These are phyloP conservation scores for Meandrina meandrites DNA, from an alignment of 92 coral and sea anemone genomes.

Conservation along the genomic window DNA sequence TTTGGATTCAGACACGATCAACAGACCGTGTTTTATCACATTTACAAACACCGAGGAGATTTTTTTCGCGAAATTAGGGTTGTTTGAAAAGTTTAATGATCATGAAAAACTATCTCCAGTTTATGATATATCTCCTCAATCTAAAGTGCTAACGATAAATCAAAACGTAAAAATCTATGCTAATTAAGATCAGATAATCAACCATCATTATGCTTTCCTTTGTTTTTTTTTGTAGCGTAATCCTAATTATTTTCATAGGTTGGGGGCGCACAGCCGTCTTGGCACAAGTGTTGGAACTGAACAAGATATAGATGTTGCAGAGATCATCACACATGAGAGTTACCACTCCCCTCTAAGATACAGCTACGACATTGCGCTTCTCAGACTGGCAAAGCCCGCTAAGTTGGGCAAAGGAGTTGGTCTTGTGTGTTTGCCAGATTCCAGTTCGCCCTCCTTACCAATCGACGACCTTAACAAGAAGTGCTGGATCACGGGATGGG, in stretches of 20 bases:
- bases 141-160: too few species aligned
- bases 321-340: constrained; percentile 14
- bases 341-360: constrained; percentile 4
- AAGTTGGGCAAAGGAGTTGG: constrained; percentile 18
- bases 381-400: constrained; percentile 34
- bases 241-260: constrained; percentile 3
- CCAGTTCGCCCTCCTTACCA: constrained; percentile 21
- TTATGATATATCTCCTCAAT: too few species aligned
- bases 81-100: too few species aligned
- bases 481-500: constrained; percentile 51
- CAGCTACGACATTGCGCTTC: constrained; percentile 35
- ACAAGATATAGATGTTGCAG: constrained; percentile 27
- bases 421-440: constrained; percentile 30
- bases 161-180: too few species aligned
- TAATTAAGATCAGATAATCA: too few species aligned
- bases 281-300: constrained; percentile 19
- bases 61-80: too few species aligned
- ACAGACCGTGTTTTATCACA: too few species aligned
- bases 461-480: constrained; percentile 37
- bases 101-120: too few species aligned
- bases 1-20: too few species aligned
- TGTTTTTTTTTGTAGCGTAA: too few species aligned
- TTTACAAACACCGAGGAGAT: too few species aligned
- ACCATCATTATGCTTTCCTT: neutral
- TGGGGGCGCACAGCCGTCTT: constrained; percentile 38